A percentile compares a stretch with the other conserved stretches of the same genome.
Evolutionary conservation across 2,888 invertebrate genomes (phyloP).

Genomic region (Temnothorax rugatulus): DNA sequence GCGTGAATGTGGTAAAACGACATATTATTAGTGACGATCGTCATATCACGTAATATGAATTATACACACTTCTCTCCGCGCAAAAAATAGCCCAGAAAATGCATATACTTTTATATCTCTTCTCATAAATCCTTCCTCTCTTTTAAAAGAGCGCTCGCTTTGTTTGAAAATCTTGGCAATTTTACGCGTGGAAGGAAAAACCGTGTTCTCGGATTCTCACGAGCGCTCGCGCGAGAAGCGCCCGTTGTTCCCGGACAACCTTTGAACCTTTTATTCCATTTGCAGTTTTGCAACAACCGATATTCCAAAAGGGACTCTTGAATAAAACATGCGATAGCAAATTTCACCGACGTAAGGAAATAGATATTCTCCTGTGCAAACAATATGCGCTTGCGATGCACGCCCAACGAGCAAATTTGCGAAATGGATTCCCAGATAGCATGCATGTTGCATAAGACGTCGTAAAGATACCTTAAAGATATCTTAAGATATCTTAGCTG

Average conservation of each 20-base stretch:
- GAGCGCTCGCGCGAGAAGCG: slow-evolving; percentile 57
- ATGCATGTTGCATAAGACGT: too few relatives aligned
- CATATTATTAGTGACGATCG: background rate
- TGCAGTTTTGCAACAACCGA: slow-evolving; percentile 67
- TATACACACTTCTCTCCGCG: background rate
- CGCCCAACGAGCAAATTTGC: background rate
- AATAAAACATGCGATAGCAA: slow-evolving; percentile 60
- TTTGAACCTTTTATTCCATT: slow-evolving; percentile 71
- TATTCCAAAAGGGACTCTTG: slow-evolving; percentile 63
- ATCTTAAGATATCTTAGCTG: too few relatives aligned
- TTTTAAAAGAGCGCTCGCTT: slow-evolving; percentile 13
- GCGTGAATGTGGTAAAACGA: background rate
- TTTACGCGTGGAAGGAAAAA: slow-evolving; percentile 55
- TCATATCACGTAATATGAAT: background rate
- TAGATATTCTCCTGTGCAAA: slow-evolving; percentile 21
- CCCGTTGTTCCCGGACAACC: slow-evolving; percentile 69
- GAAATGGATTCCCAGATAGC: too few relatives aligned
- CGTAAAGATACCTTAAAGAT: too few relatives aligned
- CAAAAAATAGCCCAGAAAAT: slow-evolving; percentile 2
- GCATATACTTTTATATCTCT: background rate
- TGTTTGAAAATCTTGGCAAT: slow-evolving; percentile 58
- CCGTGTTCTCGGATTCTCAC: slow-evolving; percentile 63
- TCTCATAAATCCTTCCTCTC: slow-evolving; percentile 7
- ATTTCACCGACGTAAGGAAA: slow-evolving; percentile 33
- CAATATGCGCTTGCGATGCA: slow-evolving; percentile 3